Base-by-base conservation (phyloP, 2,888 invertebrate species). In the Oscheius sp. region DNA sequence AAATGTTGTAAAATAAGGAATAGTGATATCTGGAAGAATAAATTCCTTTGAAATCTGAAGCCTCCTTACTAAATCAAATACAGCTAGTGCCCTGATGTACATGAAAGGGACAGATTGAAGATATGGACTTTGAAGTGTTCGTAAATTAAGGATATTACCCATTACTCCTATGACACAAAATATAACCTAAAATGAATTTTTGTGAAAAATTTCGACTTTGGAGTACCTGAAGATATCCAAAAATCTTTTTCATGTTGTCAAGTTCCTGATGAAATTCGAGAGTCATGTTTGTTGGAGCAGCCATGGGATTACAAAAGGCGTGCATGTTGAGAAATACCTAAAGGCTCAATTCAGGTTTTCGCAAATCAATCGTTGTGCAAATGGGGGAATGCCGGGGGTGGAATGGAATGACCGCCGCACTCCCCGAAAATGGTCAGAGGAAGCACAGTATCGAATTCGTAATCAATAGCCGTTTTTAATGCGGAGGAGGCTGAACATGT, bases 21-120 rank as follows among this genome's bases (percentile, higher is more conserved):
- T 20, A 64, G 45, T 17, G 57, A 50, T 27, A 70, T 55, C 68
- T 68, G 29, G 23, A 52, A 17, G 25, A n/a, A 37, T 48, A 1
- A 17, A 1, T 12, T 12, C 8, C n/a, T 17, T 33, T 8, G 3
- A 33, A 15, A 15, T 15, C 3, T 20, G 20, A 64, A 20, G 10
- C 3, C 48, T 1, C 31, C 29, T 33, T 84, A 92, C 88, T 64
- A 92, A 89, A 39, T 93, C 92, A 15, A 92, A 92, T 2, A 91
- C 90, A n/a, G 92, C 92, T 85, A 93, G 91, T 64, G 92, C 92
- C 90, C 89, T 87, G 23, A 89, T 92, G 88, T 92, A 93, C 86
- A 92, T 91, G 87, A 93, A 93, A 45, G 92, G 92, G 0, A 92
- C 91, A 46, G 92, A 92, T 79, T 92, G 90, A 91, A 93, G 91